These are phyloP conservation scores for Allygus modestus DNA, from an alignment of 2,888 invertebrate species.

Conservation along the genomic window DNA sequence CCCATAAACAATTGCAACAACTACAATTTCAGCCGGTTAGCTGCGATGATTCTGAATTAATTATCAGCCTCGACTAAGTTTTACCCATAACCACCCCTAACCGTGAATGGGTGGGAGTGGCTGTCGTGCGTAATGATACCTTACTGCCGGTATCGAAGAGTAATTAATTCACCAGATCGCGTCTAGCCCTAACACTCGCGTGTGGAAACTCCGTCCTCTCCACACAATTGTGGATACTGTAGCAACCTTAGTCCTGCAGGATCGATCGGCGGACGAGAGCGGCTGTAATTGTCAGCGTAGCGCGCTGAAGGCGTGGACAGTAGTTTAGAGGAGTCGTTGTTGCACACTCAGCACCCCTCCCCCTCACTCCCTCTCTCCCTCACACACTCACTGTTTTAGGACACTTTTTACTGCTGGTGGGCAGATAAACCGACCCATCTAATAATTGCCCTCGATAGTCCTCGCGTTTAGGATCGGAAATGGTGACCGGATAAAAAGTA, in stretches of 20 bases:
- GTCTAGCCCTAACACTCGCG: no score
- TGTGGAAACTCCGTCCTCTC: no score
- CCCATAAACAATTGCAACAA: no score
- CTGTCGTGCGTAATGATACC: background rate
- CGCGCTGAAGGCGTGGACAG: background rate
- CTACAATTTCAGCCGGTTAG: no score
- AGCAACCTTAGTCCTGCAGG: no score
- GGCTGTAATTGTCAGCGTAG: background rate
- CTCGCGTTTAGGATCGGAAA: background rate
- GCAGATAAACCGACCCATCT: slow-evolving; percentile 14
- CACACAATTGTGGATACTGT: no score
- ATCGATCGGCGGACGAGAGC: no score
- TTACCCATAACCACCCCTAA: background rate
- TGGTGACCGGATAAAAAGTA: no score
- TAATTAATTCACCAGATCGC: no score
- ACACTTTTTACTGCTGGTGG: slow-evolving; percentile 5
- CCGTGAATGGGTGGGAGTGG: background rate
- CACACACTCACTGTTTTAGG: background rate
- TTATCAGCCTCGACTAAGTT: no score
- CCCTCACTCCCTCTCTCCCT: background rate
- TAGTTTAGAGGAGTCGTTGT: slow-evolving; percentile 1
- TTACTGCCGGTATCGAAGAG: background rate
- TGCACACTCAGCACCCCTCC: slow-evolving; percentile 3
- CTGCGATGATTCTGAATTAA: no score
- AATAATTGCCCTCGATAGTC: background rate